Evolutionary conservation across 2,888 invertebrate genomes (phyloP), one percentile per base, ranked within the genome.

Genomic region (Lasioglossum vierecki): DNA sequence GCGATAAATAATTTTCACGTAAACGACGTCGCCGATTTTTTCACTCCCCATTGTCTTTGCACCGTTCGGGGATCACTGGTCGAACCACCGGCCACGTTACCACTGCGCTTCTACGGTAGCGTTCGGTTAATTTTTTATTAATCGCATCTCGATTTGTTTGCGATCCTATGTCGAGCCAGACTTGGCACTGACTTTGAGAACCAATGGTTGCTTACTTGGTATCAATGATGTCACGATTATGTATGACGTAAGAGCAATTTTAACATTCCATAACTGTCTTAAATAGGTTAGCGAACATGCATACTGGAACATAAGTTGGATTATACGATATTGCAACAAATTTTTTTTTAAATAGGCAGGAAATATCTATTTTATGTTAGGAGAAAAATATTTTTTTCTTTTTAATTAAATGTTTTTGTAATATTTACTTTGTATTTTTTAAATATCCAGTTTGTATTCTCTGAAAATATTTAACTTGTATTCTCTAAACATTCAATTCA

Each of bases 1-100:
- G 89, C 76, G 53, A 83, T 90, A 90, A 90, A 90, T 90, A 86
- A 90, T 90, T 87, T 89, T 82, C 86, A 68, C 77, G 30, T 71
- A 11, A 77, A 66, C 44, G 57, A 76, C 66, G 79, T n/a, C 46
- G 76, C 46, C 46, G 30, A 70, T 30, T 79, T 57, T 81, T 71
- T 44, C 9, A 22, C 22, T 9, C 0, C 2, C 22, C 39, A 68
- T 68, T 68, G 68, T 68, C 35, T 35, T 15, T 35, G 0, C 6
- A 30, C 15, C 5, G 0, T 39, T 11, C 35, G 68, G 39, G 22
- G 22, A 9, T 11, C n/a, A 57, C 9, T 1, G 57, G n/a, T n/a
- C 57, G 2, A 57, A 0, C 57, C 3, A n/a, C n/a, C 57, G n/a
- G 9, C 22, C 22, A n/a, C 8, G 53, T 53, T 53, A 4, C 3